Conservation (phyloP, 2,113 vertebrate species). For the Cyphomyrus plagiostoma region DNA sequence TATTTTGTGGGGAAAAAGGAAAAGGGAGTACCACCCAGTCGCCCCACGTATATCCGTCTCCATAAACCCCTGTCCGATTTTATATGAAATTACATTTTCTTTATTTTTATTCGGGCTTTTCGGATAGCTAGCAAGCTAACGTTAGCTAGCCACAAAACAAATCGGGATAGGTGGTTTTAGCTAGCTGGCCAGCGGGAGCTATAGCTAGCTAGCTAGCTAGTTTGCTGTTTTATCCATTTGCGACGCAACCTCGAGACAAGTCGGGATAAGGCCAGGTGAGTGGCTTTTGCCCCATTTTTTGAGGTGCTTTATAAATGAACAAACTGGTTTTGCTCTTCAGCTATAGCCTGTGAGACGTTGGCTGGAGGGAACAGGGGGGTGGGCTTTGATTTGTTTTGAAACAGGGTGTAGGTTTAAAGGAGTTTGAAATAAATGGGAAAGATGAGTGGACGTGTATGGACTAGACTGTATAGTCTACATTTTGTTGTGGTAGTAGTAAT, state of each 20-base stretch:
- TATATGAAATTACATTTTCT: constrained; percentile 2
- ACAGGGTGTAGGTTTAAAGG: background rate
- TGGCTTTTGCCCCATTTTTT: background rate
- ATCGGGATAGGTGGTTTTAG: constrained; percentile 21
- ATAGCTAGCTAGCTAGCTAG: constrained; percentile 44
- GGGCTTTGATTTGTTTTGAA: constrained; percentile 4
- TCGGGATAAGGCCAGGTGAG: constrained; percentile 72
- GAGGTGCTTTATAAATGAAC: background rate
- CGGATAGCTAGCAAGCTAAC: constrained; percentile 50
- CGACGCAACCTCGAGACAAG: constrained; percentile 70
- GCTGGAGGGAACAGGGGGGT: background rate
- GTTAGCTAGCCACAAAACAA: constrained; percentile 12
- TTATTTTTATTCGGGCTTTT: constrained; percentile 19
- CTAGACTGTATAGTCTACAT: too few species aligned
- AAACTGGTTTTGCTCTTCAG: constrained; percentile 10
- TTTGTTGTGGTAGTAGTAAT: background rate
- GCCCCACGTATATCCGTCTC: constrained; percentile 33
- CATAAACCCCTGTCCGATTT: constrained; percentile 25
- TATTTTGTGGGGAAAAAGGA: constrained; percentile 48
- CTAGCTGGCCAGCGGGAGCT: constrained; percentile 18
- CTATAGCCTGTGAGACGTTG: constrained; percentile 22
- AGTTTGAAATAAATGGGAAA: background rate
- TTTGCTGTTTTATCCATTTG: constrained; percentile 47
- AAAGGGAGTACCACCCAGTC: constrained; percentile 61
- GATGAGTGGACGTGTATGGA: background rate